phyloP scores from a whole-genome alignment of 1,140 invertebrate species.

The Scaptomyza graminum region DNA sequence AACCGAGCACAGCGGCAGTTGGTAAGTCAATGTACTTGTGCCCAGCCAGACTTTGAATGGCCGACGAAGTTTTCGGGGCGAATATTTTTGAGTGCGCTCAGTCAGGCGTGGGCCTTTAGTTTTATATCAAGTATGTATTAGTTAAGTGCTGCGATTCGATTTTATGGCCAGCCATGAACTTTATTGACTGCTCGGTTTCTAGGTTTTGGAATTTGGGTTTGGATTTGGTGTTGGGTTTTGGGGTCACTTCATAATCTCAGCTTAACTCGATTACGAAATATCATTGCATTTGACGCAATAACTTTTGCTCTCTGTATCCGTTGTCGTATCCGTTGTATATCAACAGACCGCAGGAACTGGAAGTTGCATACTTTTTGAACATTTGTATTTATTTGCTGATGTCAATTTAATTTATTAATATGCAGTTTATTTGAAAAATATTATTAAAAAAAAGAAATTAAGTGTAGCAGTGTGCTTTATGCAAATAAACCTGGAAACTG shows the following conservation, averaged over 20 bases:
- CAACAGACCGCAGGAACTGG: slow-evolving; percentile 54
- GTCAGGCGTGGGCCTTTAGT: slow-evolving; percentile 66
- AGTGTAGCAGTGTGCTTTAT: background rate
- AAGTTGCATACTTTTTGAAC: slow-evolving; percentile 53
- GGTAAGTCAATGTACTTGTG: slow-evolving; percentile 63
- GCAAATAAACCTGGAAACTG: slow-evolving; percentile 22
- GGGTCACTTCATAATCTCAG: slow-evolving; percentile 30
- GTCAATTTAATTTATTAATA: slow-evolving; percentile 58
- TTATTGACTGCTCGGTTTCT: slow-evolving; percentile 15
- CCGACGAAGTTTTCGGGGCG: slow-evolving; percentile 27
- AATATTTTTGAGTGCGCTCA: slow-evolving; percentile 58
- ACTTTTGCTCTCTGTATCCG: slow-evolving; percentile 53
- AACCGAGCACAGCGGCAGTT: slow-evolving; percentile 31
- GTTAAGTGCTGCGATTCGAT: slow-evolving; percentile 66
- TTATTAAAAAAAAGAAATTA: slow-evolving; percentile 37
- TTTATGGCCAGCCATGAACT: slow-evolving; percentile 37
- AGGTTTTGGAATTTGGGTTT: background rate
- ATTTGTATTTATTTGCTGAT: slow-evolving; percentile 3
- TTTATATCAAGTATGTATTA: slow-evolving; percentile 72
- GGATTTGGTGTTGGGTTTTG: background rate
- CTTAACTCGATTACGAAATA: slow-evolving; percentile 50
- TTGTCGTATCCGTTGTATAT: slow-evolving; percentile 54
- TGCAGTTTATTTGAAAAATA: slow-evolving; percentile 52
- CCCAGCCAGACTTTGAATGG: slow-evolving; percentile 35
- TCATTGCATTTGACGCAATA: slow-evolving; percentile 57